phyloP scores from a whole-genome alignment of 2,113 vertebrate species.

The Mesocricetus auratus region DNA sequence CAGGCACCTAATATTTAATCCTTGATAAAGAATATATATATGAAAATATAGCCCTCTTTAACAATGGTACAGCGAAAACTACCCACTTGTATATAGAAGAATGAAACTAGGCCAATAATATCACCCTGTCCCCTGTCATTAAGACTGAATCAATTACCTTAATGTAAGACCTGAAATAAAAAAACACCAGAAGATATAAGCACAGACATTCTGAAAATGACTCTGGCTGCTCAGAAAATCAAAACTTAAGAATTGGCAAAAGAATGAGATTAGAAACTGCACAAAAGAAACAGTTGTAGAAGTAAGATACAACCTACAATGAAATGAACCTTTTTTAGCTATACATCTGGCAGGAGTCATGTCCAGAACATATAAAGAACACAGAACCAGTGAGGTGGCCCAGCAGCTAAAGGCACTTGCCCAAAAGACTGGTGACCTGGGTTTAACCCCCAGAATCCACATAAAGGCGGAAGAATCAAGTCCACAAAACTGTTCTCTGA shows the following conservation, averaged over 20 bases:
- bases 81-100: not conserved
- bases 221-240: not conserved
- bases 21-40: not conserved
- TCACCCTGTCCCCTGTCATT: not conserved
- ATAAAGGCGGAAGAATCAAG: not conserved
- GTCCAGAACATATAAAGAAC: not conserved
- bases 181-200: not conserved
- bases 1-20: not conserved
- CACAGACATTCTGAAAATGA: not conserved
- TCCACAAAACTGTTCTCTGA: not conserved
- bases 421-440: not conserved
- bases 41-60: not conserved
- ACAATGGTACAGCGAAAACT: not conserved
- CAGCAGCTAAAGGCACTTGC: not conserved
- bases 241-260: not conserved
- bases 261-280: not conserved
- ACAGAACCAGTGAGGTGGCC: not conserved
- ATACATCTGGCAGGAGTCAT: not conserved
- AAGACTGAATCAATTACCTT: not conserved
- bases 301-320: not conserved
- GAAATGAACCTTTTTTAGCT: not conserved
- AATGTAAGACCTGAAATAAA: not conserved
- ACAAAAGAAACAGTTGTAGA: not conserved
- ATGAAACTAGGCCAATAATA: not conserved
- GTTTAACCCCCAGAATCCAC: not conserved